Conservation (phyloP, 2,888 invertebrate species). For the Sclerodermus sp. region DNA sequence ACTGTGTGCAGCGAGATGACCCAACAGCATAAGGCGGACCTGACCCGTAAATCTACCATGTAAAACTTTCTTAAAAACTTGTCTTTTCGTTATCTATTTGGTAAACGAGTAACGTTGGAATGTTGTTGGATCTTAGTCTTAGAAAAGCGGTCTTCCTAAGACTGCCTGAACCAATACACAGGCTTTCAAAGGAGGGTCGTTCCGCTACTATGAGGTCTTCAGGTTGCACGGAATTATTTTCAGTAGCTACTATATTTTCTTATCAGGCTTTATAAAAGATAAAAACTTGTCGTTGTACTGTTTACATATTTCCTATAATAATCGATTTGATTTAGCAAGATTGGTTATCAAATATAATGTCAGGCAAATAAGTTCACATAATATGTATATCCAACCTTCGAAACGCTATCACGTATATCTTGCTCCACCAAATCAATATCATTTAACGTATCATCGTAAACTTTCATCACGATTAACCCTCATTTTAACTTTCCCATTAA, state of each 20-base stretch:
- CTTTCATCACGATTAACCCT: slow-evolving; percentile 10
- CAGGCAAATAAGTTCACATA: neutral
- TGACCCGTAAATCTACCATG: neutral
- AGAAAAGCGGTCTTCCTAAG: no score
- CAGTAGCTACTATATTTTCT: slow-evolving; percentile 25
- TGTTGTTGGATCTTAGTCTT: no score
- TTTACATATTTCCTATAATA: slow-evolving; percentile 17
- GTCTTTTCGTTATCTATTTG: no score
- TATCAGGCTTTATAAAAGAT: slow-evolving; percentile 33
- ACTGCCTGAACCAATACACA: no score
- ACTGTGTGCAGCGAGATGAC: slow-evolving; percentile 2
- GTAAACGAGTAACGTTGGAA: no score
- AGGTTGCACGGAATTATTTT: slow-evolving; percentile 22
- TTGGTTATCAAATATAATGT: slow-evolving; percentile 2
- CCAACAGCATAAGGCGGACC: neutral
- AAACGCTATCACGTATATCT: slow-evolving; percentile 4
- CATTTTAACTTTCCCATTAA: slow-evolving; percentile 11
- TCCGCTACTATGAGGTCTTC: slow-evolving; percentile 6
- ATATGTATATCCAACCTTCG: slow-evolving; percentile 2
- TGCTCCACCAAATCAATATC: slow-evolving; percentile 18
- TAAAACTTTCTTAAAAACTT: no score
- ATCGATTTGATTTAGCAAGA: slow-evolving; percentile 25
- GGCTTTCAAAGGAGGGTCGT: no score
- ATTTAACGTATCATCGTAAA: slow-evolving; percentile 15
- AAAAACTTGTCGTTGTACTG: slow-evolving; percentile 39